Conservation (phyloP, 2,113 vertebrate species). For the Cricetomys ansorgei region DNA sequence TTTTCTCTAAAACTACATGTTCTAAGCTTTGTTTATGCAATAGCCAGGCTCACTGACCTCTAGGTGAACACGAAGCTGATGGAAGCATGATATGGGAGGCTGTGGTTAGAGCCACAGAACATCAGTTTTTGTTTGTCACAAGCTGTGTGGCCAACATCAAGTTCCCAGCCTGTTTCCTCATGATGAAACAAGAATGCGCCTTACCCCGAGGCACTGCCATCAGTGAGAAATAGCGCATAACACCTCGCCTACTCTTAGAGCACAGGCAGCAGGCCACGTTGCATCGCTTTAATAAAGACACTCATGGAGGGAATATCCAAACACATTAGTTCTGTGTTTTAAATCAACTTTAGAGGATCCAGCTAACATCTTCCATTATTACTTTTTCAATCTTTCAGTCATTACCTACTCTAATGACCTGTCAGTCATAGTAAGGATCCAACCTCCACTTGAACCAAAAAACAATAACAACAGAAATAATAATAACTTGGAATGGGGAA, state of each 20-base stretch:
- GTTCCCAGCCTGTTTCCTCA: background rate
- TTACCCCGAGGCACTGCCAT: background rate
- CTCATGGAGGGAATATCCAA: background rate
- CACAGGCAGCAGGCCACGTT: background rate
- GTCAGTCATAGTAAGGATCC: background rate
- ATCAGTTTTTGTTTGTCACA: background rate
- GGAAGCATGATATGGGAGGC: background rate
- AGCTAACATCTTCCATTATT: background rate
- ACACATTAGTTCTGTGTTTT: background rate
- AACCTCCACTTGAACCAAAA: background rate
- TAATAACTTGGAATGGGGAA: background rate
- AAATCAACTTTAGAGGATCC: background rate
- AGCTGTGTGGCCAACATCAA: background rate
- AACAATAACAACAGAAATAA: background rate
- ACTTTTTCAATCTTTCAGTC: background rate
- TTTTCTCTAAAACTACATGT: conserved; percentile 19
- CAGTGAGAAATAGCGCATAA: background rate
- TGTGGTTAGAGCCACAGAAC: background rate
- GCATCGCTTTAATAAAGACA: conserved; percentile 6
- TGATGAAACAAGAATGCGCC: background rate
- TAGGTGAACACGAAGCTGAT: background rate
- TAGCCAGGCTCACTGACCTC: background rate
- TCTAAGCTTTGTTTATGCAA: conserved; percentile 40
- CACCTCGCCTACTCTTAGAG: background rate
- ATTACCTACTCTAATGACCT: background rate